Evolutionary conservation across 1,140 invertebrate species (phyloP).

Genomic region (Pseudachorutes palmiensis): DNA sequence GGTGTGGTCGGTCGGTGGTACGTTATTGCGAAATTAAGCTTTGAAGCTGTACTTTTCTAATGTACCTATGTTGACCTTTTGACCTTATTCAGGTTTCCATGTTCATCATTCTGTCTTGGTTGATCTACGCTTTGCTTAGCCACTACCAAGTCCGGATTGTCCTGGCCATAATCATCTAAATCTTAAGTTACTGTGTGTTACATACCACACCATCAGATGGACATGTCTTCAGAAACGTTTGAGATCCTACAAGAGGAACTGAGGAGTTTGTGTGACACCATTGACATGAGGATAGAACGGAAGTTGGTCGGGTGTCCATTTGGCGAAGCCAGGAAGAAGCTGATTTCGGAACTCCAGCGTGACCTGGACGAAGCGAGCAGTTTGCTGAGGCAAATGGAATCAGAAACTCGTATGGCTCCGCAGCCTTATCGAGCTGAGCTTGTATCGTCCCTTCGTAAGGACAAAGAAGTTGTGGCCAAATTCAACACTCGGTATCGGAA

Average conservation of each 20-base stretch:
- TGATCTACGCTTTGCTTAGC: no score
- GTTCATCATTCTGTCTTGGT: background rate
- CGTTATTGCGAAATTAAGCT: no score
- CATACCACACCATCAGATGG: background rate
- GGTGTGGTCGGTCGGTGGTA: no score
- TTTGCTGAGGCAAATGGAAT: constrained; percentile 35
- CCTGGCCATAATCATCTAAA: no score
- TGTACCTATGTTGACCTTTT: no score
- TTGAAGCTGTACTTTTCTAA: no score
- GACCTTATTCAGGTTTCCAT: background rate
- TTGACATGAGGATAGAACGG: constrained; percentile 41
- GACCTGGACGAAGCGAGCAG: constrained; percentile 43
- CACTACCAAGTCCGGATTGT: no score
- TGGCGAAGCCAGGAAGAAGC: constrained; percentile 38
- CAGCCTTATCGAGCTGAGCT: constrained; percentile 31
- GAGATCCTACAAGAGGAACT: constrained; percentile 47
- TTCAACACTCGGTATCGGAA: constrained; percentile 24
- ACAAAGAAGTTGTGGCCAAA: constrained; percentile 24
- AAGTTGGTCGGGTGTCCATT: constrained; percentile 37
- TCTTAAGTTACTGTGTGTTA: background rate
- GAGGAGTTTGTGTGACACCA: constrained; percentile 40
- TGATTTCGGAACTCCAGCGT: constrained; percentile 39
- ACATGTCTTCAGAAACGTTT: constrained; percentile 48
- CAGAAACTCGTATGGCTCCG: constrained; percentile 32
- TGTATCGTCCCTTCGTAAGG: constrained; percentile 24